These are phyloP conservation scores for Lapara coniferarum DNA, from an alignment of 2,888 invertebrate genomes.

Conservation along the genomic window DNA sequence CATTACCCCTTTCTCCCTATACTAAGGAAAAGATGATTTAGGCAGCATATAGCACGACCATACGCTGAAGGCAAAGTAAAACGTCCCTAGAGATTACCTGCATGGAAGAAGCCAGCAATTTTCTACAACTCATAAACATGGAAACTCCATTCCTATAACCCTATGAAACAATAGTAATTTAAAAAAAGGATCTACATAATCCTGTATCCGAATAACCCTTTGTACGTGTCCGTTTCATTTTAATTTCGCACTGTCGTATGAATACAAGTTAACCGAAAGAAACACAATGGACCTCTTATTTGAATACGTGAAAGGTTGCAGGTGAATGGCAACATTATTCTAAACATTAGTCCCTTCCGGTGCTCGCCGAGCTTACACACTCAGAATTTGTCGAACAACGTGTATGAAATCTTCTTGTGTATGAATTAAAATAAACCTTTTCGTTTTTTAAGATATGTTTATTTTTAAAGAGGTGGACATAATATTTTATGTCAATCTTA, in stretches of 20 bases:
- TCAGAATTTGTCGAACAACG: constrained; percentile 10
- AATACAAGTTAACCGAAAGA: constrained; percentile 40
- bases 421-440: not conserved
- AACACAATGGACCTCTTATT: constrained; percentile 46
- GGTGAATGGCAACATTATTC: constrained; percentile 36
- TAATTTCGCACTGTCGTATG: constrained; percentile 38
- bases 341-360: constrained; percentile 51
- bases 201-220: not conserved
- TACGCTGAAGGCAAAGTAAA: not conserved
- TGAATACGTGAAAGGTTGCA: constrained; percentile 45
- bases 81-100: not conserved
- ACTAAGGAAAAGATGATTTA: no score
- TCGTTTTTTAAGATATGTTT: no score
- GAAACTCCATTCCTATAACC: not conserved
- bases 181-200: constrained; percentile 3
- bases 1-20: no score
- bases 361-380: constrained; percentile 25
- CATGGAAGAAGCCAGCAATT: not conserved
- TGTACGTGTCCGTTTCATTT: constrained; percentile 34
- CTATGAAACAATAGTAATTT: not conserved
- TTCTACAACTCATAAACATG: not conserved
- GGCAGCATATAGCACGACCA: no score
- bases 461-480: no score
- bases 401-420: not conserved
- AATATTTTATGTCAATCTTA: no score